Evolutionary conservation across 2,888 invertebrate species (phyloP).

Genomic region (Dastarcus helophoroides): DNA sequence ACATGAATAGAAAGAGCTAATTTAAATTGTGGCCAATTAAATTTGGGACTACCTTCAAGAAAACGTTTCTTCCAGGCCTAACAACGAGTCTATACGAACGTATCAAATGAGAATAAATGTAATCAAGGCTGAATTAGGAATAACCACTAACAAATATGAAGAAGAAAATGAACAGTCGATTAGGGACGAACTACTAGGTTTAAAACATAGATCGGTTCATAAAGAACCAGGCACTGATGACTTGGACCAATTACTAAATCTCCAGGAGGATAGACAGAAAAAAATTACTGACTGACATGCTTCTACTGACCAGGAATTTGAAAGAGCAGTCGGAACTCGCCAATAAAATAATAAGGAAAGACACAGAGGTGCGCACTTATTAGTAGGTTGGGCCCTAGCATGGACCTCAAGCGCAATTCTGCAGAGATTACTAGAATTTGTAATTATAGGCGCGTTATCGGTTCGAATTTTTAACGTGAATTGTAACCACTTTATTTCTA

Average conservation of each 20-base stretch:
- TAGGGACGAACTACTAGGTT: slow-evolving; percentile 16
- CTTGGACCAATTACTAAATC: slow-evolving; percentile 70
- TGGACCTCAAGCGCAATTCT: no score
- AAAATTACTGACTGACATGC: slow-evolving; percentile 87
- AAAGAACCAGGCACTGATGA: slow-evolving; percentile 46
- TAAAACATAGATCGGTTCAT: slow-evolving; percentile 44
- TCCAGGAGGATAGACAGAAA: slow-evolving; percentile 82
- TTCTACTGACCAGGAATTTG: slow-evolving; percentile 73
- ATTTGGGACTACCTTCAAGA: slow-evolving; percentile 9
- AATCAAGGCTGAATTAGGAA: slow-evolving; percentile 22
- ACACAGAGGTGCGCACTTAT: slow-evolving; percentile 81
- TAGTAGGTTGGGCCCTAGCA: no score
- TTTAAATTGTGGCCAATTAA: no score
- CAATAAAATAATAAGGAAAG: slow-evolving; percentile 78
- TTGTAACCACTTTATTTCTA: no score
- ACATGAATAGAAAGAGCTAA: no score
- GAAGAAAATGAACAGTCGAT: slow-evolving; percentile 36
- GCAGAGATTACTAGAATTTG: no score
- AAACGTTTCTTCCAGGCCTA: slow-evolving; percentile 27
- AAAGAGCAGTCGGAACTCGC: slow-evolving; percentile 87
- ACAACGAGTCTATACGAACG: slow-evolving; percentile 40
- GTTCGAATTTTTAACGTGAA: no score
- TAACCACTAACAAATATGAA: slow-evolving; percentile 21
- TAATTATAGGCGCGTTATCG: no score
- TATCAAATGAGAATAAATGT: slow-evolving; percentile 23